Percentiles rank a stretch among this genome's conserved stretches.
Evolutionary conservation across 2,888 invertebrate species (phyloP).

Genomic region (Drosophila diplacantha): DNA sequence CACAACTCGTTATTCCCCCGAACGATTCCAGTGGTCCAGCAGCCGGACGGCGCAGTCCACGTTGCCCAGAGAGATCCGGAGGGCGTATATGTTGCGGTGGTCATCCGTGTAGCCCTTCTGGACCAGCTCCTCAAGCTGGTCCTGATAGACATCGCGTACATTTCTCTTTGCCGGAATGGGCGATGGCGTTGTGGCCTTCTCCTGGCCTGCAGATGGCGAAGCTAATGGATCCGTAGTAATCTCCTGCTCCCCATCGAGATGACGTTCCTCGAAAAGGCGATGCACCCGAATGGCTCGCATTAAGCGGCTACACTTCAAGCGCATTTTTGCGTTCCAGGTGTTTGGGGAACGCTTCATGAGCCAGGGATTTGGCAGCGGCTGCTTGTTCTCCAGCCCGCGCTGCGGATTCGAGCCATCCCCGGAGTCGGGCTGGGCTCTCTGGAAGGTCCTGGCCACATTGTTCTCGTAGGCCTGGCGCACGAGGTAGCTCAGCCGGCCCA

Average conservation of each 20-base stretch:
- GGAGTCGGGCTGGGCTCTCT: background rate
- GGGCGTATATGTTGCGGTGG: conserved; percentile 49
- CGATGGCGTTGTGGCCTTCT: background rate
- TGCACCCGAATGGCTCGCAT: conserved; percentile 7
- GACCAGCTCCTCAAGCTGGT: conserved; percentile 39
- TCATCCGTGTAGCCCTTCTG: conserved; percentile 46
- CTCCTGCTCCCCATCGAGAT: background rate
- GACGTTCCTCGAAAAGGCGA: background rate
- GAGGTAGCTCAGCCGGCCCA: conserved; percentile 21
- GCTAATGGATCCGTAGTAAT: background rate
- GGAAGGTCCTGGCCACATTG: conserved; percentile 47
- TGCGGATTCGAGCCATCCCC: conserved; percentile 32
- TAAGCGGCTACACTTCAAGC: conserved; percentile 17
- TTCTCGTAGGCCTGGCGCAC: conserved; percentile 47
- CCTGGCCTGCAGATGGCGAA: background rate
- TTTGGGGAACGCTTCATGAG: background rate
- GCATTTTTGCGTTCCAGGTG: background rate
- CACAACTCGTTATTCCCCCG: background rate
- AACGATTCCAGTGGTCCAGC: conserved; percentile 50
- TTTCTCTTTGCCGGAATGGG: conserved; percentile 9
- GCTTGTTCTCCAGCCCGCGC: conserved; percentile 52
- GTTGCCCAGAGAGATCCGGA: conserved; percentile 49
- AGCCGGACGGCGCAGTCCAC: conserved; percentile 47
- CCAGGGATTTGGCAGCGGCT: conserved; percentile 63
- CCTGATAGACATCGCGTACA: conserved; percentile 35